phyloP scores from a whole-genome alignment of 2,113 vertebrate species.

The Macrotis lagotis region DNA sequence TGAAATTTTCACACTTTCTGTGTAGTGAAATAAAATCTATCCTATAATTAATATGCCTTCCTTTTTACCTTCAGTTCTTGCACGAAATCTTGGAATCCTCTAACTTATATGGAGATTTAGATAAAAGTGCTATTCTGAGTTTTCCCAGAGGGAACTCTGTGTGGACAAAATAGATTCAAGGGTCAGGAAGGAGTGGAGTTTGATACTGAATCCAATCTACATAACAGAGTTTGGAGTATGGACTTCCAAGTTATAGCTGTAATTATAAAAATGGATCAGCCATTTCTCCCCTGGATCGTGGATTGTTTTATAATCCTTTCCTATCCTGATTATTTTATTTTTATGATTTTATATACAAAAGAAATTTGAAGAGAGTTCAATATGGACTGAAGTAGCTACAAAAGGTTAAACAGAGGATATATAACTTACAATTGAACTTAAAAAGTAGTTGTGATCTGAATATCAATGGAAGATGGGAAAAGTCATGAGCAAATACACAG shows the following conservation, averaged over 20 bases:
- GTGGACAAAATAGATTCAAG: neutral
- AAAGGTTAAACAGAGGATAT: neutral
- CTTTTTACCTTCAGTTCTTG: neutral
- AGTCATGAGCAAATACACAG: neutral
- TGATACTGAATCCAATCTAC: neutral
- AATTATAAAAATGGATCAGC: neutral
- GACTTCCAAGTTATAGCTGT: neutral
- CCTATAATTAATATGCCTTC: neutral
- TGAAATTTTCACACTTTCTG: neutral
- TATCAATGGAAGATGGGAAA: neutral
- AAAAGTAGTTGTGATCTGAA: neutral
- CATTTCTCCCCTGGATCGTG: neutral
- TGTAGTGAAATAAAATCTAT: neutral
- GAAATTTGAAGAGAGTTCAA: neutral
- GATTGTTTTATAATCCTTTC: neutral
- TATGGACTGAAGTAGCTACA: neutral
- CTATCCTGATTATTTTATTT: neutral
- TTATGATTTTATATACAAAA: neutral
- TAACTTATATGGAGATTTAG: neutral
- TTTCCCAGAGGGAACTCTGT: slow-evolving; percentile 13
- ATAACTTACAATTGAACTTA: neutral
- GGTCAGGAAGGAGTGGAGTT: neutral
- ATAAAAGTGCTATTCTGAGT: neutral
- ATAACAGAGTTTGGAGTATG: neutral
- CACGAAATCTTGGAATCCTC: neutral